Evolutionary conservation across 1,140 invertebrate species (phyloP), one percentile per base, ranked within the genome.

Genomic region (Drosophila serrata): DNA sequence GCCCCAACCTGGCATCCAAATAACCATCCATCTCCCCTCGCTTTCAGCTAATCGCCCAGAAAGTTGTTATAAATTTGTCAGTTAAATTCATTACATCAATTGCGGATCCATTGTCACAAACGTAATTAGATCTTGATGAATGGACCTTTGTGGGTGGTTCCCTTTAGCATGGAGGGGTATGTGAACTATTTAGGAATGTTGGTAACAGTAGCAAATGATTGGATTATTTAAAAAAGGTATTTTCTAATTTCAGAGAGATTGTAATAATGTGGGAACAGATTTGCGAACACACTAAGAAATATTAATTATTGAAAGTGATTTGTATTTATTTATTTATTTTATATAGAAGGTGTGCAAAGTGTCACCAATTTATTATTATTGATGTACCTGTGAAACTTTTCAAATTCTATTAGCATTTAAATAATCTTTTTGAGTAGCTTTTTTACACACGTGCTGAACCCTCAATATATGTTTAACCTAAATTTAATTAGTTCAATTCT

Each of bases 41-140:
- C 68, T 48, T 39, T 60, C 45, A 81, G 59, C 62, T 69, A 78
- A 81, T 79, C 69, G 48, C 48, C 62, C 42, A 48, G 64, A 79
- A 67, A 65, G 51, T 56, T 68, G 69, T 40, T 67, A 79, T 82
- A 79, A 82, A 77, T 85, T 80, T 55, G 62, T 45, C 65, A 81
- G 37, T 67, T 43, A 62, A 74, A 74, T 80, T 70, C 81, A 77
- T 82, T 68, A 62, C 49, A 68, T 53, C 62, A 35, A 31, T 37
- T 45, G 31, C n/a, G 48, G 58, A 24, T 48, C 29, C 56, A 84
- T 84, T 84, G 81, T 84, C 59, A 49, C 35, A 49, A 56, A 48
- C 55, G 61, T 49, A 75, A 86, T 86, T 86, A 72, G 57, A 77
- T 70, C 62, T 62, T 86, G 62, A 81, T 81, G 56, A 75, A 75